Conservation (phyloP, 1,140 invertebrate species). For the Chelonus insularis region DNA sequence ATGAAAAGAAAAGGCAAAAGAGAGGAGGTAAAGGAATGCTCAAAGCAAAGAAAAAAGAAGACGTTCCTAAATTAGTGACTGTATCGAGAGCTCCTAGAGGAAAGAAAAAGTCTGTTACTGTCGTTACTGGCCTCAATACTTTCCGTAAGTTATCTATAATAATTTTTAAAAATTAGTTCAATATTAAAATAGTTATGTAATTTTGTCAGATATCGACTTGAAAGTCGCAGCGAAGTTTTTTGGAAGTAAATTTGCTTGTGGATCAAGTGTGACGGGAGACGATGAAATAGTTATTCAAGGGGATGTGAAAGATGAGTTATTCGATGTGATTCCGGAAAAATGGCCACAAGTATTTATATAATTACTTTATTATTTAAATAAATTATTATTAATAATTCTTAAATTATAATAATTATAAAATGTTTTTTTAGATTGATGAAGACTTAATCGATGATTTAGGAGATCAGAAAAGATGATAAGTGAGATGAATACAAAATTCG, state of each 20-base stretch:
- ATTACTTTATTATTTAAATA: too few relatives aligned
- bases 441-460: slow-evolving; percentile 59
- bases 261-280: slow-evolving; percentile 96
- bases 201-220: slow-evolving; percentile 86
- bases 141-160: slow-evolving; percentile 69
- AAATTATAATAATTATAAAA: too few relatives aligned
- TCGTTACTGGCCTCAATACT: slow-evolving; percentile 82
- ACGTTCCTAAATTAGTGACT: slow-evolving; percentile 77
- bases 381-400: too few relatives aligned
- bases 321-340: slow-evolving; percentile 97
- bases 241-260: slow-evolving; percentile 96
- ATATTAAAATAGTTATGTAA: background rate
- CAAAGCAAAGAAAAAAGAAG: slow-evolving; percentile 75
- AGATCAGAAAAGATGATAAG: slow-evolving; percentile 58
- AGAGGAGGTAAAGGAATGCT: slow-evolving; percentile 78
- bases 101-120: slow-evolving; percentile 98
- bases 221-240: slow-evolving; percentile 99
- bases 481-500: slow-evolving; percentile 21
- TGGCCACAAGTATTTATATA: slow-evolving; percentile 80
- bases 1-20: slow-evolving; percentile 90
- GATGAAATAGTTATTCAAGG: slow-evolving; percentile 99
- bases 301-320: slow-evolving; percentile 95
- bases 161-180: slow-evolving; percentile 12
- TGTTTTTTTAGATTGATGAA: slow-evolving; percentile 56
- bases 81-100: slow-evolving; percentile 91